Evolutionary conservation across 92 coral and sea anemone species (phyloP).

Genomic region (Scolanthus callimorphus): DNA sequence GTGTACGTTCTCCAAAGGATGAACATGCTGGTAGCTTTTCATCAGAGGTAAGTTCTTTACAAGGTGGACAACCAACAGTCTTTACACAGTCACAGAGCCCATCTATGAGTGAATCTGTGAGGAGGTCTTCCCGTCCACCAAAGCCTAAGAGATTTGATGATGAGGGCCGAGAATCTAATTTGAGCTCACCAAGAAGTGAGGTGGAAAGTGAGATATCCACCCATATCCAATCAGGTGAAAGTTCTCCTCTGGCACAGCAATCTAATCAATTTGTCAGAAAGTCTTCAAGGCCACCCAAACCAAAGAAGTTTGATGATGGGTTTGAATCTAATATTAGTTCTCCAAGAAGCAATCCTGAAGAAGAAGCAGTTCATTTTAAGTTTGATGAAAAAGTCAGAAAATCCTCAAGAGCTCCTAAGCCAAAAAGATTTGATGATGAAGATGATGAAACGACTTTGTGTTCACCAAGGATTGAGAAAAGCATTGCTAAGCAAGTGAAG

Average conservation of each 20-base stretch:
- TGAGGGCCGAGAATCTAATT: background rate
- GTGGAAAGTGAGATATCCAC: background rate
- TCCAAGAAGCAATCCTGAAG: background rate
- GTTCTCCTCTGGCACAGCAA: too few species aligned
- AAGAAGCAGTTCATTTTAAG: background rate
- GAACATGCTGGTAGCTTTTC: background rate
- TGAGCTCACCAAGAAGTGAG: constrained; percentile 1
- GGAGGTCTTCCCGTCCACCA: constrained; percentile 18
- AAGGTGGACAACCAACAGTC: background rate
- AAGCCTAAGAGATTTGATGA: constrained; percentile 29
- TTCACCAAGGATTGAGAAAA: background rate
- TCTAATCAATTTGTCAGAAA: too few species aligned
- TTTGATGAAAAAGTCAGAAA: too few species aligned
- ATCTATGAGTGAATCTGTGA: background rate
- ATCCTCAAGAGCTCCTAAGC: constrained; percentile 16
- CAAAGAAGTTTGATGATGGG: background rate
- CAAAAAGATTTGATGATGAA: constrained; percentile 10
- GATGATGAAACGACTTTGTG: background rate
- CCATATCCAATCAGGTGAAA: too few species aligned
- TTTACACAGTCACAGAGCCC: background rate
- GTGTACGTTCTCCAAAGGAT: background rate
- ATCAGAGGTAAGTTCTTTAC: background rate
- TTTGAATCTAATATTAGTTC: background rate
- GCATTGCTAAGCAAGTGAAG: too few species aligned
- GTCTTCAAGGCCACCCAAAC: too few species aligned